Evolutionary conservation across 2,113 vertebrate genomes (phyloP).

Genomic region (Dicerorhinus sumatrensis): DNA sequence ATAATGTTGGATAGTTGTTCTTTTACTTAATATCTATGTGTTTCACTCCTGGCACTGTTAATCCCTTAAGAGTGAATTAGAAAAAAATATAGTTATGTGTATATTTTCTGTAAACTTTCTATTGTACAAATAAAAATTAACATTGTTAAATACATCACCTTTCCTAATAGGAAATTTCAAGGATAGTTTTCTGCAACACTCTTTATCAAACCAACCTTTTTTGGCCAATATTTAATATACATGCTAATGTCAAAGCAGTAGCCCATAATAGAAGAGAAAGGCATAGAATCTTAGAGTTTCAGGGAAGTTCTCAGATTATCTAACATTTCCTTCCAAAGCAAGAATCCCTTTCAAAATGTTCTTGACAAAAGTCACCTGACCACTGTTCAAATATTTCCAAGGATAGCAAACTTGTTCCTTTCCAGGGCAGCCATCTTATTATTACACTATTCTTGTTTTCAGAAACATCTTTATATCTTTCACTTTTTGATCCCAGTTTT

Average conservation of each 20-base stretch:
- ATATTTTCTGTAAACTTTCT: conserved; percentile 7
- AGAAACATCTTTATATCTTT: not conserved
- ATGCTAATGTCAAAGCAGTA: not conserved
- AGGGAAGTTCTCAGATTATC: not conserved
- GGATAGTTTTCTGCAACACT: not conserved
- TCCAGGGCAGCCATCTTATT: not conserved
- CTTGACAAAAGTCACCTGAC: not conserved
- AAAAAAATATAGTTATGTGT: not conserved
- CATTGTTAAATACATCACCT: not conserved
- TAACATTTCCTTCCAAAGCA: not conserved
- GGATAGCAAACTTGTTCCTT: not conserved
- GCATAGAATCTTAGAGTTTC: not conserved
- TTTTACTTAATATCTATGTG: not conserved
- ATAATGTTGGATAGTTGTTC: not conserved
- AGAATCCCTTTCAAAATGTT: not conserved
- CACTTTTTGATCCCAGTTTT: not conserved
- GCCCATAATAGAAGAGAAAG: not conserved
- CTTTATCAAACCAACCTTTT: not conserved
- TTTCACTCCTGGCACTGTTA: not conserved
- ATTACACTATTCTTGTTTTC: not conserved
- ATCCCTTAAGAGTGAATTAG: not conserved
- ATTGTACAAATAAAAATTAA: conserved; percentile 17
- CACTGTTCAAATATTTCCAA: not conserved
- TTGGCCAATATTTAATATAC: not conserved
- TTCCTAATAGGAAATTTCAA: not conserved